Conservation (phyloP, 1,140 invertebrate genomes). For the Camponotus floridanus region DNA sequence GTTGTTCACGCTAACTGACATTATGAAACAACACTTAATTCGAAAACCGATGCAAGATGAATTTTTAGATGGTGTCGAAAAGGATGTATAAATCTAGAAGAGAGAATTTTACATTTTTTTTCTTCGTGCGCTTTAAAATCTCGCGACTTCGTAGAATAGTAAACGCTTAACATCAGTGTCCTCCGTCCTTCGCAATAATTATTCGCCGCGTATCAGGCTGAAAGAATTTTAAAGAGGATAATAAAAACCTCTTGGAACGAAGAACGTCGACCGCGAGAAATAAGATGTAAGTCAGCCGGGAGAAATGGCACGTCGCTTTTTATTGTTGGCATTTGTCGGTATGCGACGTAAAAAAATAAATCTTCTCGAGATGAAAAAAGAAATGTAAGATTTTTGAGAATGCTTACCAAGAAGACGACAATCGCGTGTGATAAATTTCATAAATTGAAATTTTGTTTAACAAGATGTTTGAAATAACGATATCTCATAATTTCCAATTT, state of each 20-base stretch:
- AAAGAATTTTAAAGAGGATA: slow-evolving; percentile 51
- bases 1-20: not conserved
- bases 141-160: slow-evolving; percentile 8
- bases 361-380: not conserved
- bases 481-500: not conserved
- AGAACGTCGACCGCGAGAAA: not conserved
- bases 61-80: not conserved
- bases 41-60: slow-evolving; percentile 32
- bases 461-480: not conserved
- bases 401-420: not conserved
- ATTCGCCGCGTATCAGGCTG: slow-evolving; percentile 53
- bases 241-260: slow-evolving; percentile 35
- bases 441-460: not conserved
- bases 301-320: slow-evolving; percentile 53
- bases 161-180: slow-evolving; percentile 42
- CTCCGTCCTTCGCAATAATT: slow-evolving; percentile 27
- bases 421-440: not conserved
- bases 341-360: slow-evolving; percentile 31
- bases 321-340: slow-evolving; percentile 43
- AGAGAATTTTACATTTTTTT: slow-evolving; percentile 27
- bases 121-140: slow-evolving; percentile 2
- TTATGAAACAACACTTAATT: slow-evolving; percentile 19
- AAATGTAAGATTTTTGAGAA: slow-evolving; percentile 19
- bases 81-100: not conserved
- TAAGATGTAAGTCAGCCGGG: not conserved